Evolutionary conservation across 2,797 vertebrate genomes (phyloP).

Genomic region (Odontamblyopus rebecca): DNA sequence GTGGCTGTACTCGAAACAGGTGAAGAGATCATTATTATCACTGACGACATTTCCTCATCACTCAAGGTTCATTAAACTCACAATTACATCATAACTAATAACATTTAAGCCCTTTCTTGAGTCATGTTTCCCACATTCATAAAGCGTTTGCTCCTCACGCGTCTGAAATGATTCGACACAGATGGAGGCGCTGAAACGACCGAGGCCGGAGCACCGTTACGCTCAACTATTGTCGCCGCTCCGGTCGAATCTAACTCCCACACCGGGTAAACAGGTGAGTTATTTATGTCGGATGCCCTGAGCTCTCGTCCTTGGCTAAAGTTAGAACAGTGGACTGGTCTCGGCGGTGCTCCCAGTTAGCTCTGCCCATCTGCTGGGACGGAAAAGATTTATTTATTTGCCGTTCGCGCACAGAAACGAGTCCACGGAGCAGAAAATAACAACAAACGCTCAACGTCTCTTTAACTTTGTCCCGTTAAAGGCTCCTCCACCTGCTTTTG

Average conservation of each 20-base stretch:
- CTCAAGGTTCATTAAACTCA: background rate
- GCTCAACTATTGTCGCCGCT: background rate
- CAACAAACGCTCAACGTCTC: too few species aligned
- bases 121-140: background rate
- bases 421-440: too few species aligned
- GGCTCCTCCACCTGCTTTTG: too few species aligned
- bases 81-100: background rate
- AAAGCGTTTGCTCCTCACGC: background rate
- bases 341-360: conserved; percentile 4
- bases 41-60: background rate
- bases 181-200: background rate
- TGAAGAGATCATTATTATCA: background rate
- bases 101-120: background rate
- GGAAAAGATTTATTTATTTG: background rate
- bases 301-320: conserved; percentile 1
- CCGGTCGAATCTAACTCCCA: background rate
- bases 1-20: background rate
- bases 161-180: background rate
- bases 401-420: too few species aligned
- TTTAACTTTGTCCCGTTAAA: too few species aligned
- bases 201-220: background rate
- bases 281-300: background rate
- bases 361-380: background rate
- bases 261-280: background rate
- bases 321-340: conserved; percentile 16